phyloP scores from a whole-genome alignment of 2,888 invertebrate genomes.

The Diaprepes abbreviatus region DNA sequence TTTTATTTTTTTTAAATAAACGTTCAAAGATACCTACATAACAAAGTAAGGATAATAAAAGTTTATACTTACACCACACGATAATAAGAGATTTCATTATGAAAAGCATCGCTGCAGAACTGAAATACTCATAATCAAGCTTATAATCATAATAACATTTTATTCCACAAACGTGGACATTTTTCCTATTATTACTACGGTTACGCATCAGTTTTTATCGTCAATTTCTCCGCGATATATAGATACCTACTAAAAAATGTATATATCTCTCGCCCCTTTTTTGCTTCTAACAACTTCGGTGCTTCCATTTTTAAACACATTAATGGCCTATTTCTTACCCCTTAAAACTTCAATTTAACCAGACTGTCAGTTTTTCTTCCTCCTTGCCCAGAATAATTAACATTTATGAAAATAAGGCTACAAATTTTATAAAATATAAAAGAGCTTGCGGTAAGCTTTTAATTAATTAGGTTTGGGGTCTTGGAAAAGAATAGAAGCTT shows the following conservation, averaged over 20 bases:
- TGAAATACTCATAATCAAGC: no score
- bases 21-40: no score
- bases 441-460: slow-evolving; percentile 1
- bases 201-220: neutral
- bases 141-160: no score
- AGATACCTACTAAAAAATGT: neutral
- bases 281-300: neutral
- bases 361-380: slow-evolving; percentile 2
- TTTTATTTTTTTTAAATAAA: no score
- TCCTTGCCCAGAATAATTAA: slow-evolving; percentile 1
- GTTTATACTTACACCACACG: no score
- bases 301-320: slow-evolving; percentile 5
- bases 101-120: no score
- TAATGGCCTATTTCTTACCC: slow-evolving; percentile 1
- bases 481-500: neutral
- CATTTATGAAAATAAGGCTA: slow-evolving; percentile 4
- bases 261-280: neutral
- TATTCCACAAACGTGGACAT: no score
- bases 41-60: no score
- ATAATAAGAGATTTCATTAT: no score
- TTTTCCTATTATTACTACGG: neutral
- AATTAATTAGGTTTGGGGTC: slow-evolving; percentile 7
- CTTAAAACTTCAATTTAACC: slow-evolving; percentile 2
- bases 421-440: slow-evolving; percentile 6
- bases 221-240: neutral